Base-by-base conservation (phyloP, 2,888 invertebrate species). In the Plutella xylostella region DNA sequence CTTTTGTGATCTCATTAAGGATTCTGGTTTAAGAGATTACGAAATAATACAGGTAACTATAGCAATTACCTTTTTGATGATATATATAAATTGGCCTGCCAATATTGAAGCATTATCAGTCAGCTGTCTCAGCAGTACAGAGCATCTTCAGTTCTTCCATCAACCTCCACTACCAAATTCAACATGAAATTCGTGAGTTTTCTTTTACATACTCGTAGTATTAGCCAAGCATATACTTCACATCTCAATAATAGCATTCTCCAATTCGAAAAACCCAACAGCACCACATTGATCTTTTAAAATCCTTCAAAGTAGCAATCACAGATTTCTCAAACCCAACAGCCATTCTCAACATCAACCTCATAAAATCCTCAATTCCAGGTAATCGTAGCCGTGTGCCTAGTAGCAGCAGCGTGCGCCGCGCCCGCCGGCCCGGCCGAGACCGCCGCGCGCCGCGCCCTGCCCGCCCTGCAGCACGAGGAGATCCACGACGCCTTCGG, bases 401-500 rank as follows among this genome's bases (percentile, higher is more conserved):
- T 42, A 11, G 14, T 42, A 9, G 42, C 34, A 3, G 33, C 22
- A 7, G 21, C 34, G 28, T n/a, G 14, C 21, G 34, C 34, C 6
- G 42, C 34, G 7, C 34, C 42, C 17, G 21, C 20, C 33, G 21
- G n/a, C 11, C 2, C 6, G 4, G 33, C 14, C 17, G 30, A 30
- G 21, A 19, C 20, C 1, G 21, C 20, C 4, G 25, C 22, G 12
- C 55, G 51, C 12, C 59, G 66, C 25, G 51, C 48, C 2, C 54
- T 60, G 15, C 70, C 63, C 18, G 72, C 64, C 1, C 48, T 69
- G 1, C 55, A 59, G 5, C 69, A 66, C 45, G 60, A 66, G 37
- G 69, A 69, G 46, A 48, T 63, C n/a, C 69, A 64, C 34, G 66
- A 66, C 43, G 63, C 67, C 46, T 57, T 55, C 22, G 72, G 73